phyloP scores from a whole-genome alignment of 2,888 invertebrate species.

The Heliconius erato region DNA sequence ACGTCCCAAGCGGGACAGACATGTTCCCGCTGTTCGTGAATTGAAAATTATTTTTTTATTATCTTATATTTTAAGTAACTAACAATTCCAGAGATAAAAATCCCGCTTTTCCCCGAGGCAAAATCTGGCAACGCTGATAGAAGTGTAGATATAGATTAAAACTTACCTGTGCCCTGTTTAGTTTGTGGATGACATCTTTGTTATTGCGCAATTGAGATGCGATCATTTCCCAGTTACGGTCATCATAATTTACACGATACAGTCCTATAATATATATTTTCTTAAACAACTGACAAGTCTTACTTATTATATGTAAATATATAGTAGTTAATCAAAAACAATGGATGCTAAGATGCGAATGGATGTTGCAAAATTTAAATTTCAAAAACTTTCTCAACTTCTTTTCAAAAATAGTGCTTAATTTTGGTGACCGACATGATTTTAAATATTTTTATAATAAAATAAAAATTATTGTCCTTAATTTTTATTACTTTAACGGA shows the following conservation, averaged over 20 bases:
- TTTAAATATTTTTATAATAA: no score
- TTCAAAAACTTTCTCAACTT: neutral
- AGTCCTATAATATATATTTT: slow-evolving; percentile 76
- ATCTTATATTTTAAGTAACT: no score
- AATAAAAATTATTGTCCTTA: no score
- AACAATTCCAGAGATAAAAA: no score
- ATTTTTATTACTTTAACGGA: no score
- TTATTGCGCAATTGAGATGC: slow-evolving; percentile 76
- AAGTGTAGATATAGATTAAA: neutral
- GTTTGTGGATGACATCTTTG: slow-evolving; percentile 83
- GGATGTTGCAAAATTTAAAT: neutral
- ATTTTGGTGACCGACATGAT: neutral
- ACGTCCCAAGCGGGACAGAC: no score
- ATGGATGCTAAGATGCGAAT: neutral
- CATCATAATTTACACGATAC: slow-evolving; percentile 89
- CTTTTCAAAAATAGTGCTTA: neutral
- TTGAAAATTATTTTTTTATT: no score
- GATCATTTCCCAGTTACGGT: slow-evolving; percentile 84
- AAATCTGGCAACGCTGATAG: no score
- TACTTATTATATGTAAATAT: neutral
- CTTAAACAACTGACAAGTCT: neutral
- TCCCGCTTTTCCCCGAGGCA: no score
- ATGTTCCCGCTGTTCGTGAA: no score
- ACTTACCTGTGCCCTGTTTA: slow-evolving; percentile 90
- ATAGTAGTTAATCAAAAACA: neutral